Conservation (phyloP, 2,113 vertebrate genomes). For the Varanus salvator region DNA sequence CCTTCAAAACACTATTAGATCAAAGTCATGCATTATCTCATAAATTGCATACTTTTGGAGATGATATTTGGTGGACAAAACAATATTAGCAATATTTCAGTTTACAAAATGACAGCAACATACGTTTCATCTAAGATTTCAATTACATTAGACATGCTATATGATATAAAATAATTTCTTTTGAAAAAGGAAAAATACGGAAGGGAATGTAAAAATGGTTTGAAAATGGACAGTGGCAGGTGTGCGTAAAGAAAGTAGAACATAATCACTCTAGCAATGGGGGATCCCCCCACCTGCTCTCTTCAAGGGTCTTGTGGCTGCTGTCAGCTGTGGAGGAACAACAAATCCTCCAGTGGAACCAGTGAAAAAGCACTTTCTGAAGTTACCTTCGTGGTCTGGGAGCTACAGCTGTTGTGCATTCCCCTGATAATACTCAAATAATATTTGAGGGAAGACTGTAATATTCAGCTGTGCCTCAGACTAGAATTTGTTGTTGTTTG, state of each 20-base stretch:
- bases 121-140: not conserved
- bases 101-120: not conserved
- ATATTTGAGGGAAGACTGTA: too few species aligned
- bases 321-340: not conserved
- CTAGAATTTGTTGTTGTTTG: not conserved
- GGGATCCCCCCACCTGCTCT: not conserved
- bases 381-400: not conserved
- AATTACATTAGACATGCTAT: not conserved
- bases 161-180: not conserved
- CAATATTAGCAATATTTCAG: not conserved
- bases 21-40: slow-evolving; percentile 19
- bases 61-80: not conserved
- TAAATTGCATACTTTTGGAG: not conserved
- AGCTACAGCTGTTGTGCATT: too few species aligned
- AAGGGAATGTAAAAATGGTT: not conserved
- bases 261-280: not conserved
- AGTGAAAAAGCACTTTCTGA: not conserved
- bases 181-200: not conserved
- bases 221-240: not conserved
- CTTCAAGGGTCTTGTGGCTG: not conserved
- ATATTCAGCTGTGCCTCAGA: not conserved
- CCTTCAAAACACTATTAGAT: slow-evolving; percentile 17
- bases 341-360: not conserved
- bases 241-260: not conserved
- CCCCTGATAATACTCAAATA: too few species aligned